Conservation (phyloP, 1,140 invertebrate species). For the Scylla paramamosain region DNA sequence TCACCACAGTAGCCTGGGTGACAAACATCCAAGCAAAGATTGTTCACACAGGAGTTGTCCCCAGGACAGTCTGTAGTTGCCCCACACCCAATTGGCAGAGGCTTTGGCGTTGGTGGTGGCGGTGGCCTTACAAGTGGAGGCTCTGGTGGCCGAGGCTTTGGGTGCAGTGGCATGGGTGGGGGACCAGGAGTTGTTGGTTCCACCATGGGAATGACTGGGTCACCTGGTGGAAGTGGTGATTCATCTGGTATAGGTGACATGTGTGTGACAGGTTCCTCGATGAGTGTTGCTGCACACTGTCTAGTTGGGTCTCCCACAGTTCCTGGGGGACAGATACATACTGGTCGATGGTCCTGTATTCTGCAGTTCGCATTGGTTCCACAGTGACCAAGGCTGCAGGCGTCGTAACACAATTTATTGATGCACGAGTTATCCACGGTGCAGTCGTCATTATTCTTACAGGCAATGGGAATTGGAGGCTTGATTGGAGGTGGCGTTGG, state of each 20-base stretch:
- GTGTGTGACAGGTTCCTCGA: conserved; percentile 23
- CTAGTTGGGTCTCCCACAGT: conserved; percentile 78
- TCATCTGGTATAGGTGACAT: conserved; percentile 53
- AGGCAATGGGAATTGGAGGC: conserved; percentile 85
- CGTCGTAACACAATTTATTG: conserved; percentile 91
- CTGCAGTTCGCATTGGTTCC: conserved; percentile 78
- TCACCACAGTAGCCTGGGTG: conserved; percentile 90
- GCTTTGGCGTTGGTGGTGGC: conserved; percentile 81
- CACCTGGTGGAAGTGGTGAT: conserved; percentile 37
- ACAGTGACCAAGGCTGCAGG: conserved; percentile 84
- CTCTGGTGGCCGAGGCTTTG: conserved; percentile 29
- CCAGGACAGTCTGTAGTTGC: conserved; percentile 89
- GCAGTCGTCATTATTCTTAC: conserved; percentile 89
- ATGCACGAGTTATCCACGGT: conserved; percentile 89
- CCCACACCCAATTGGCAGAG: conserved; percentile 88
- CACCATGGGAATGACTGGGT: conserved; percentile 57
- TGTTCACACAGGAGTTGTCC: conserved; percentile 89
- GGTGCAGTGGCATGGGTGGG: conserved; percentile 59
- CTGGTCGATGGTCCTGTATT: conserved; percentile 77
- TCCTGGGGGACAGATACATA: conserved; percentile 79
- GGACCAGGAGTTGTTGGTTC: conserved; percentile 54
- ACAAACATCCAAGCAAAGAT: conserved; percentile 87
- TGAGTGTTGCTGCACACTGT: conserved; percentile 52
- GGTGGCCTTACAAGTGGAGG: conserved; percentile 63
- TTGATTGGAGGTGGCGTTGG: conserved; percentile 45